Percentiles rank a stretch among this genome's conserved stretches.
Conservation (phyloP, 2,113 vertebrate genomes). For the Entomyzon cyanotis region DNA sequence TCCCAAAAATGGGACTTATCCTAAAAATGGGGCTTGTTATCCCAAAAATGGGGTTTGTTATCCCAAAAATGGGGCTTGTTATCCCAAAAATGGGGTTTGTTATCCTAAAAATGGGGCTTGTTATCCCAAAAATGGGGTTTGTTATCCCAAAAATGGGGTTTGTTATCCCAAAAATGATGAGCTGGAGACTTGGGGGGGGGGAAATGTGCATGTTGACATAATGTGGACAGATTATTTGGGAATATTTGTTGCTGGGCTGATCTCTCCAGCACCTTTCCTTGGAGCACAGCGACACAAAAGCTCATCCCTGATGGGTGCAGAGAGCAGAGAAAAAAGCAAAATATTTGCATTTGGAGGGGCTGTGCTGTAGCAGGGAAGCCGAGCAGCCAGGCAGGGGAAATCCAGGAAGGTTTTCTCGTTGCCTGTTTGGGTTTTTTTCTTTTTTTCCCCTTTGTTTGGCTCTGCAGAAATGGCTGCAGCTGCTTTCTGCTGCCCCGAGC, state of each 20-base stretch:
- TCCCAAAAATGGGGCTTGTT: too few relatives aligned
- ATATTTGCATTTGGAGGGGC: neutral
- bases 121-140: too few relatives aligned
- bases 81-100: too few relatives aligned
- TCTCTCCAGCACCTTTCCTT: neutral
- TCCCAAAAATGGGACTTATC: too few relatives aligned
- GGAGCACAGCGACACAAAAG: neutral
- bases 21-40: too few relatives aligned
- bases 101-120: too few relatives aligned
- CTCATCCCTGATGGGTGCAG: accelerated
- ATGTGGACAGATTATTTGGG: neutral
- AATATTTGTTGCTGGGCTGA: neutral
- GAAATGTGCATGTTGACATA: neutral
- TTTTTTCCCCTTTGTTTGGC: neutral
- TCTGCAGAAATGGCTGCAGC: neutral
- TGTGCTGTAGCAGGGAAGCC: neutral
- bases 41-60: too few relatives aligned
- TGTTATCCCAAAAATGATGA: too few relatives aligned
- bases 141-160: too few relatives aligned
- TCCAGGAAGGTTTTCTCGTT: neutral
- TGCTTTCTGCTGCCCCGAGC: neutral
- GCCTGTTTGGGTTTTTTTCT: neutral
- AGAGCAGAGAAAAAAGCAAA: neutral
- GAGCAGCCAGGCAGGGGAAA: neutral
- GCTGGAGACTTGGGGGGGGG: neutral